These are phyloP conservation scores for Linnaemya tessellans DNA, from an alignment of 2,888 invertebrate genomes.

Conservation along the genomic window DNA sequence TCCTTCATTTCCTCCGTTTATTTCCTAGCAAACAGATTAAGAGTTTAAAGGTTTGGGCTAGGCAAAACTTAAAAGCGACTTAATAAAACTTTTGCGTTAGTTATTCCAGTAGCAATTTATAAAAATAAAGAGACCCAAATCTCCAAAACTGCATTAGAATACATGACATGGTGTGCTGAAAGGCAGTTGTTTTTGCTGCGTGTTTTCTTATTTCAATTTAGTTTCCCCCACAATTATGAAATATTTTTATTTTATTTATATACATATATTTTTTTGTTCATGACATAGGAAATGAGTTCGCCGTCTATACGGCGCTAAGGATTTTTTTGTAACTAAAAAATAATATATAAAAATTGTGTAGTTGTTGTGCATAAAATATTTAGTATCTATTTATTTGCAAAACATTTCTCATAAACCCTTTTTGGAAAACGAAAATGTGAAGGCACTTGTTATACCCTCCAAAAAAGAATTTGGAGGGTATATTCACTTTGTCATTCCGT, in stretches of 20 bases:
- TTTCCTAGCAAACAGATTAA: too few relatives aligned
- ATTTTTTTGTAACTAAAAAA: constrained; percentile 12
- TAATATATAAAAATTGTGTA: not conserved
- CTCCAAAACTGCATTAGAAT: not conserved
- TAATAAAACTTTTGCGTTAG: not conserved
- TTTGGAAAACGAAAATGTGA: not conserved
- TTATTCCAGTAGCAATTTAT: not conserved
- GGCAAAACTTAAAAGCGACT: too few relatives aligned
- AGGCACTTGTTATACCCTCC: not conserved
- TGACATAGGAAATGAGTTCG: constrained; percentile 62
- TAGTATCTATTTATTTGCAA: not conserved
- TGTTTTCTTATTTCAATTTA: constrained; percentile 43
- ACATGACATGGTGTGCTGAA: constrained; percentile 30
- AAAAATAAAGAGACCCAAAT: not conserved
- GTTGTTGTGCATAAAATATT: not conserved
- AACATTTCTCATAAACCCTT: not conserved
- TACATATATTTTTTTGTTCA: constrained; percentile 7
- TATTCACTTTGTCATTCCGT: too few relatives aligned
- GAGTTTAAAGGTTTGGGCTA: too few relatives aligned
- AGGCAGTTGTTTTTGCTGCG: constrained; percentile 9
- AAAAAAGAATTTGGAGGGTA: too few relatives aligned
- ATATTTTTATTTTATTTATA: constrained; percentile 16
- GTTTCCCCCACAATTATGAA: constrained; percentile 43
- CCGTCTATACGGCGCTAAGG: constrained; percentile 68
- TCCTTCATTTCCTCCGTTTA: too few relatives aligned